Evolutionary conservation across 2,888 invertebrate genomes (phyloP).

Genomic region (Drosophila anomelani): DNA sequence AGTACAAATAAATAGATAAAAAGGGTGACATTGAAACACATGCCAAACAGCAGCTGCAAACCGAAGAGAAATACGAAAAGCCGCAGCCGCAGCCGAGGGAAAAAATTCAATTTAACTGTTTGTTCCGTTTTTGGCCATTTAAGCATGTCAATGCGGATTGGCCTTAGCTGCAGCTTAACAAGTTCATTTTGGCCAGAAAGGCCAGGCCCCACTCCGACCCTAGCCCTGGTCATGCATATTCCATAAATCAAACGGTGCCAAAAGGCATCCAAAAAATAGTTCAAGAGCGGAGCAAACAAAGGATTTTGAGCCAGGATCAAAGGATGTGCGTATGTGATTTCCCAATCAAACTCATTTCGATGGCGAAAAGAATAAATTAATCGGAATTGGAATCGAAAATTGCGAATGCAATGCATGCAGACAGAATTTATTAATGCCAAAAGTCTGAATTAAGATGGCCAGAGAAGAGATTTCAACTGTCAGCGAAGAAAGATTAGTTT

Average conservation of each 20-base stretch:
- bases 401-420: slow-evolving; percentile 12
- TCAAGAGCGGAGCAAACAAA: slow-evolving; percentile 32
- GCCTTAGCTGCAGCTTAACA: slow-evolving; percentile 66
- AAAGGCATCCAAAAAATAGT: slow-evolving; percentile 39
- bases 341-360: slow-evolving; percentile 33
- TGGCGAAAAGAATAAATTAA: slow-evolving; percentile 19
- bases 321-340: slow-evolving; percentile 5
- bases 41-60: slow-evolving; percentile 35
- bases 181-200: slow-evolving; percentile 59
- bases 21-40: slow-evolving; percentile 59
- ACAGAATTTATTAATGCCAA: slow-evolving; percentile 4
- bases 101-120: slow-evolving; percentile 72
- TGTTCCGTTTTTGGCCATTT: slow-evolving; percentile 69
- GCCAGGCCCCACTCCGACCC: neutral
- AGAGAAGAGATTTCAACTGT: slow-evolving; percentile 13
- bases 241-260: slow-evolving; percentile 63
- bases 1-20: slow-evolving; percentile 9
- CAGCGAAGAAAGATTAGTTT: slow-evolving; percentile 16
- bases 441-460: neutral
- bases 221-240: slow-evolving; percentile 9
- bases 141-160: slow-evolving; percentile 52
- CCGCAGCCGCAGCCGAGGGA: slow-evolving; percentile 16
- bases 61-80: slow-evolving; percentile 29
- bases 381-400: neutral
- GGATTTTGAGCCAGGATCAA: slow-evolving; percentile 13